Percentiles rank a stretch among this genome's conserved stretches.
Evolutionary conservation across 2,113 vertebrate genomes (phyloP).

Genomic region (Scopus umbretta): DNA sequence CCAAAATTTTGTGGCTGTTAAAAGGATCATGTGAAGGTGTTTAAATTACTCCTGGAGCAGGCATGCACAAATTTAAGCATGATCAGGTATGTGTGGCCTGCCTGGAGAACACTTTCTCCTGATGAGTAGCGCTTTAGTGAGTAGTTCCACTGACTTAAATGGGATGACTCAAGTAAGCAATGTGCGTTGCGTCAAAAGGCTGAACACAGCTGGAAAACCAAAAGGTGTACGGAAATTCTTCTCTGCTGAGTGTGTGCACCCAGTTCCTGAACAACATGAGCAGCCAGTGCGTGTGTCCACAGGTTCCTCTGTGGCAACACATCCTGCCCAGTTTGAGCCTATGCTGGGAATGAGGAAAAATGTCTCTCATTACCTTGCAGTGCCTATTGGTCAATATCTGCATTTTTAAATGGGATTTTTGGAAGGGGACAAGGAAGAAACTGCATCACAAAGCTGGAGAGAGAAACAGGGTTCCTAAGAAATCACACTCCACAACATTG

Average conservation of each 20-base stretch:
- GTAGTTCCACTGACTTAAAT: neutral
- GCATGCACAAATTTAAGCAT: neutral
- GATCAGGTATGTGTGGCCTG: neutral
- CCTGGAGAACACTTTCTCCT: neutral
- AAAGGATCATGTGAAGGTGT: neutral
- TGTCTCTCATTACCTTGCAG: neutral
- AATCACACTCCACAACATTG: neutral
- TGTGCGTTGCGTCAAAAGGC: neutral
- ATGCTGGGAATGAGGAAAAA: neutral
- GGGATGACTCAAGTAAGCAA: neutral
- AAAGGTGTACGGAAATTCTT: slow-evolving; percentile 20
- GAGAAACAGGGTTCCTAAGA: neutral
- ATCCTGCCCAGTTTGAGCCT: neutral
- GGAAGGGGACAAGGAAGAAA: neutral
- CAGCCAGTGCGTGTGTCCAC: slow-evolving; percentile 7
- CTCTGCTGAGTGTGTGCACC: neutral
- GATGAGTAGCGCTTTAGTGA: neutral
- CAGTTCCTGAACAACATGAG: neutral
- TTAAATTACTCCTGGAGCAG: neutral
- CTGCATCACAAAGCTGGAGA: neutral
- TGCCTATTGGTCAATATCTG: neutral
- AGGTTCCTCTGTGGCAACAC: neutral
- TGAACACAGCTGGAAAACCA: slow-evolving; percentile 8
- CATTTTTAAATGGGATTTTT: neutral
- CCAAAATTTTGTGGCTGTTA: neutral